phyloP scores from a whole-genome alignment of 2,113 vertebrate genomes.

The Hylia prasina region DNA sequence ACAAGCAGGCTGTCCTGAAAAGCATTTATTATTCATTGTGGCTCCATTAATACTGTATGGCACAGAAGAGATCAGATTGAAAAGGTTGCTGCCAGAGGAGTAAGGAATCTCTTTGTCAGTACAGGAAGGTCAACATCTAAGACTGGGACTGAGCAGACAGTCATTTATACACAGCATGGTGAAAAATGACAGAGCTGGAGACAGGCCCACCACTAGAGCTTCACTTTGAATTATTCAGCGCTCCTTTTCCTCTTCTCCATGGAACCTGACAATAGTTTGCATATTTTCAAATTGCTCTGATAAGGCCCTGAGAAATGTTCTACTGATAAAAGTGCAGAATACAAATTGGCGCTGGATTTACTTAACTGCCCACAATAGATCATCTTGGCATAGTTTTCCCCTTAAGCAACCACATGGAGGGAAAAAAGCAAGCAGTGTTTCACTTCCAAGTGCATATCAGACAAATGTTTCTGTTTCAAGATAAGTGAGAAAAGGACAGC shows the following conservation, averaged over 20 bases:
- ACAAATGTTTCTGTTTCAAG: neutral
- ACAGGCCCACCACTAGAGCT: neutral
- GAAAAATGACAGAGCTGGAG: conserved; percentile 33
- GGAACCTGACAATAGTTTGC: conserved; percentile 35
- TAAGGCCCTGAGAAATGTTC: conserved; percentile 8
- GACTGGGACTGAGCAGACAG: neutral
- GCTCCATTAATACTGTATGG: neutral
- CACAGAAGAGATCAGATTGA: neutral
- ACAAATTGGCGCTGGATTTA: conserved; percentile 23
- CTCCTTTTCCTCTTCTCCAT: neutral
- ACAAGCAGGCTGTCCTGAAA: conserved; percentile 5
- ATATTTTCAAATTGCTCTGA: conserved; percentile 43
- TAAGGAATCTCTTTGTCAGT: neutral
- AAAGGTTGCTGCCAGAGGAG: conserved; percentile 27
- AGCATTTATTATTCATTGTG: conserved; percentile 31
- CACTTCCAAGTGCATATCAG: neutral
- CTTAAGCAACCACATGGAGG: neutral
- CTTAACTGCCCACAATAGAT: conserved; percentile 30
- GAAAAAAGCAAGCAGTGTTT: neutral
- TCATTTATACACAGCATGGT: neutral
- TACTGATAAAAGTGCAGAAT: conserved; percentile 40
- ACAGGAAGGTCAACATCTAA: conserved; percentile 43
- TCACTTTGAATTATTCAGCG: conserved; percentile 36
- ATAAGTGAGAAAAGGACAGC: neutral
- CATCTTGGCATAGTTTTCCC: neutral